Base-by-base conservation (phyloP, 2,113 vertebrate species). In the Nothocercus julius region DNA sequence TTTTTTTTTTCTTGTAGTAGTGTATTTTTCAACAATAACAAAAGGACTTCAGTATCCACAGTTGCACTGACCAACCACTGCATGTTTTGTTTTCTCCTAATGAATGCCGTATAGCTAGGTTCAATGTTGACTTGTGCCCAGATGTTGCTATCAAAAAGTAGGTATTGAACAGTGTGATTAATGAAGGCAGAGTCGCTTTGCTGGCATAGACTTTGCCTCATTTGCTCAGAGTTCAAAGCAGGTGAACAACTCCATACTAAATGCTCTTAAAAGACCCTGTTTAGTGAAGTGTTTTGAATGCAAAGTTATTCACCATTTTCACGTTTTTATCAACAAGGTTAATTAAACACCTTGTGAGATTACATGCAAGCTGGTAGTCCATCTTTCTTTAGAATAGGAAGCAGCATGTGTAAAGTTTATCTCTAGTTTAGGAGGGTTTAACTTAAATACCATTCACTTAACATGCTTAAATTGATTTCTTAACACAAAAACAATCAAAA, bases 251-350 rank as follows among this genome's bases (percentile, higher is more conserved):
- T 86, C 89, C 49, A 27, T 25, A 8, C 17, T 49, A 76, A 88
- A 93, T 92, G 67, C 51, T 88, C 53, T 80, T 96, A 72, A 9
- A 93, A 42, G 76, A 78, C 58, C 7, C 7, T 73, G 79, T 83
- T 93, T 86, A 86, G 74, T 44, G 54, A 32, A 63, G 78, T 38
- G 21, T 95, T 96, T 94, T 94, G 80, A 93, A 74, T 36, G 70
- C 44, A 36, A 58, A 89, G 45, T 34, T 87, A 61, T 94, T 94
- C 82, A 95, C 96, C 58, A 76, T 61, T 82, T 94, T 85, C 64
- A 61, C 94, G 85, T 94, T 94, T 95, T 91, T 86, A 92, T 86
- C 88, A 96, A n/a, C 61, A 96, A 93, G 87, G 90, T 90, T 97
- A 96, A 97, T 95, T 92, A 92, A 85, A 85, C 47, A 82, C 14